Base-by-base conservation (phyloP, 53 echinoderm and acorn worm genomes). In the Hippasteria phrygiana region DNA sequence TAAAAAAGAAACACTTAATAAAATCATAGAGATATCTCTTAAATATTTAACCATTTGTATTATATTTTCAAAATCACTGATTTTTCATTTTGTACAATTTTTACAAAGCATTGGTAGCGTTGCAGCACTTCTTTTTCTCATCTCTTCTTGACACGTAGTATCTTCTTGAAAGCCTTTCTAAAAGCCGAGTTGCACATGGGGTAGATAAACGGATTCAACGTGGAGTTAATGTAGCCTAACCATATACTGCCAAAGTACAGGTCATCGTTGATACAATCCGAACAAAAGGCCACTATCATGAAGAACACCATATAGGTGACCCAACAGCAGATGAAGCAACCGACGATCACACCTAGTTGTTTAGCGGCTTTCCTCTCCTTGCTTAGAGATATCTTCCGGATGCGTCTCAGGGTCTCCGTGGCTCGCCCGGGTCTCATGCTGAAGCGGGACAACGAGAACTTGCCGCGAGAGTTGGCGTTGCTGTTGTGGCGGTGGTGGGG, bases 321-420 rank as follows among this genome's bases (percentile, higher is more conserved):
- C 97, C 97, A 97, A 63, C 97, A 97, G 22, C 92, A 90, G 48
- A 97, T 84, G 50, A 97, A 97, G 77, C 97, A 97, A 20, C 97
- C 94, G 26, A 97, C 92, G 51, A 97, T 97, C 14, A 95, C 94
- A 1, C 97, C 97, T 0, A 97, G 89, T 43, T 97, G 97, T 39
- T 97, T 97, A 0, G 93, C 94, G 12, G 97, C 97, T 83, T 97
- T 97, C 56, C 87, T 59, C 87, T 97, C 97, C 24, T 93, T 93
- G 91, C 87, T 94, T 14, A 97, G 66, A 5, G 97, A 97, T 62
- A 97, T 94, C 24, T 94, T 91, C 9, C 87, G 80, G 14, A 96
- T 94, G 36, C 96, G 90, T 46, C 88, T 87, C 8, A 96, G 73
- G 34, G 92, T 90, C 83, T 94, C 93, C 27, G 93, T 89, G 26